Base-by-base conservation (phyloP, 2,113 vertebrate species). In the Odontesthes bonariensis region DNA sequence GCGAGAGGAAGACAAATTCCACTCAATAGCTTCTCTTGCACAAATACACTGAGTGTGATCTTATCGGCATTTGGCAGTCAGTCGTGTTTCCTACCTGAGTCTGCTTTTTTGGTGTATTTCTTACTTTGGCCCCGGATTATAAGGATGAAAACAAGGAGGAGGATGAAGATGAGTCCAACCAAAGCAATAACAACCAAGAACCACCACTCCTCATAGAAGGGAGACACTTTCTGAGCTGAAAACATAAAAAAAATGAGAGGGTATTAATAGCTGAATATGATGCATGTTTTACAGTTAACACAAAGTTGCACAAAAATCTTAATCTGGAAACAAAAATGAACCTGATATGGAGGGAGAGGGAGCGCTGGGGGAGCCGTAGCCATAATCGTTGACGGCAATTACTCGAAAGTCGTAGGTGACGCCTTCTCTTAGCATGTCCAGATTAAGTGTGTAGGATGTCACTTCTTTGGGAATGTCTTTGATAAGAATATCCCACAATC, bases 151-250 rank as follows among this genome's bases (percentile, higher is more conserved):
- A 99, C 94, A 0, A 99, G 95, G 0, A 99, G 95, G 70, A 99
- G 95, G 88, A 99, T 98, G 94, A 99, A 97, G 94, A 98, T 98
- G 89, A 99, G 96, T 74, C 98, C 97, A 9, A 98, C 96, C 11
- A 99, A 92, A 68, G 97, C 98, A 0, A 99, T 95, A 82, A 99
- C 98, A 59, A 98, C 97, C 87, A 99, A 88, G 93, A 99, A 99
- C 97, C 97, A 99, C 98, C 98, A 99, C 92, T 99, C 98, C 83
- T 99, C 98, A 0, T 99, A 99, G 93, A 99, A 99, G 0, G 97
- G 97, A 66, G 95, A 97, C 85, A 96, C 89, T 92, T 97, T 98
- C 90, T 98, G 97, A 91, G 97, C 98, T 99, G 87, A 31, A 92
- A 53, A 83, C 6, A 53, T 0, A 20, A 47, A 8, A n/a, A 49